Evolutionary conservation across 2,797 vertebrate genomes (phyloP).

Genomic region (Euthynnus affinis): DNA sequence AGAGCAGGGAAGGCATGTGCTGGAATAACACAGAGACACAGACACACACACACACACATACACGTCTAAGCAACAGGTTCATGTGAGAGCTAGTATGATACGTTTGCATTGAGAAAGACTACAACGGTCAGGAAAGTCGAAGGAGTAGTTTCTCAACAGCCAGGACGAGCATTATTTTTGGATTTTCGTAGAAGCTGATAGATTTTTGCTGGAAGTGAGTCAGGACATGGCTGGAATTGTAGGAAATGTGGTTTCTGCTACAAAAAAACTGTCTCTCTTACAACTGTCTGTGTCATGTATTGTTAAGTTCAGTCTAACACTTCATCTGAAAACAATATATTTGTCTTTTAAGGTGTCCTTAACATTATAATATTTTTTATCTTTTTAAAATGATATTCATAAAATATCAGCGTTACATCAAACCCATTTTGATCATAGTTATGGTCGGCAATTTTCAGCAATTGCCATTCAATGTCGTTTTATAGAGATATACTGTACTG

Average conservation of each 20-base stretch:
- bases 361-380: no score
- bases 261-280: not conserved
- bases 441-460: no score
- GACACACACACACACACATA: not conserved
- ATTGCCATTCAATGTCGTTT: no score
- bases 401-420: not conserved
- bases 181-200: constrained; percentile 3
- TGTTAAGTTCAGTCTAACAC: not conserved
- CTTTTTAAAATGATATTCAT: no score
- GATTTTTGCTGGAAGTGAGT: not conserved
- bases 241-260: constrained; percentile 1
- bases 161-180: not conserved
- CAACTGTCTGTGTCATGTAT: not conserved
- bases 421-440: not conserved
- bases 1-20: constrained; percentile 26
- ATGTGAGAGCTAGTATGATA: constrained; percentile 16
- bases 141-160: not conserved
- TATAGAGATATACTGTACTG: no score
- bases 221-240: not conserved
- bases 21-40: constrained; percentile 41
- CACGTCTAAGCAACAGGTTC: constrained; percentile 4
- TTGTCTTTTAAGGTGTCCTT: not conserved
- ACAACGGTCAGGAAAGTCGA: constrained; percentile 1
- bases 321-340: not conserved
- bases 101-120: not conserved